phyloP scores from a whole-genome alignment of 2,888 invertebrate genomes.

The Chironomus riparius region DNA sequence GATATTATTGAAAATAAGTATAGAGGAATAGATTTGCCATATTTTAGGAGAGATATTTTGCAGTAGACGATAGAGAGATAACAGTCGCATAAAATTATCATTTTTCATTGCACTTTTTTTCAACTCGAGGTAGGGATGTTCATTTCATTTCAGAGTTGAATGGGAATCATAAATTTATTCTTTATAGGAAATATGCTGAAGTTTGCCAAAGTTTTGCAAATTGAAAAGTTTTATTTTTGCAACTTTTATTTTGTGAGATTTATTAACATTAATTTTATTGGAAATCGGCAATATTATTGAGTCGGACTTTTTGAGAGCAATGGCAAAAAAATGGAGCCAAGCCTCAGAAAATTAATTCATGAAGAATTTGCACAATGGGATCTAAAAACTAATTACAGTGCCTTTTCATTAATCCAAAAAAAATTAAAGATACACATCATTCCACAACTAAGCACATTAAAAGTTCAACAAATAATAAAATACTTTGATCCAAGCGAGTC shows the following conservation, averaged over 20 bases:
- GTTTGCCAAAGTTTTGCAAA: background rate
- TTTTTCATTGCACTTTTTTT: background rate
- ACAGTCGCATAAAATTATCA: conserved; percentile 23
- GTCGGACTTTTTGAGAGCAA: no score
- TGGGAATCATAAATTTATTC: background rate
- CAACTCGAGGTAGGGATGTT: background rate
- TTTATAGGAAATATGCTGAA: background rate
- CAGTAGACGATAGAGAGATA: conserved; percentile 3
- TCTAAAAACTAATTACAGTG: background rate
- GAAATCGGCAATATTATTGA: no score
- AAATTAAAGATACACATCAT: no score
- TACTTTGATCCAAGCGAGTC: background rate
- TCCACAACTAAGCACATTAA: no score
- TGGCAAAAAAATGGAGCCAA: no score
- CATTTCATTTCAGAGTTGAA: background rate
- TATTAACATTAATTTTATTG: no score
- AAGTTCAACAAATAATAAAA: no score
- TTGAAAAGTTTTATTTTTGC: background rate
- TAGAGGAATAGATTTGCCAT: background rate
- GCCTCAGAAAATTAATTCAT: no score
- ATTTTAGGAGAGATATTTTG: background rate
- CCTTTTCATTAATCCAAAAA: no score
- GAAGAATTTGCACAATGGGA: background rate
- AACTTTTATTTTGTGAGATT: background rate
- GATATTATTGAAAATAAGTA: background rate